Conservation (phyloP, 2,797 vertebrate species). For the Megaceryle alcyon region DNA sequence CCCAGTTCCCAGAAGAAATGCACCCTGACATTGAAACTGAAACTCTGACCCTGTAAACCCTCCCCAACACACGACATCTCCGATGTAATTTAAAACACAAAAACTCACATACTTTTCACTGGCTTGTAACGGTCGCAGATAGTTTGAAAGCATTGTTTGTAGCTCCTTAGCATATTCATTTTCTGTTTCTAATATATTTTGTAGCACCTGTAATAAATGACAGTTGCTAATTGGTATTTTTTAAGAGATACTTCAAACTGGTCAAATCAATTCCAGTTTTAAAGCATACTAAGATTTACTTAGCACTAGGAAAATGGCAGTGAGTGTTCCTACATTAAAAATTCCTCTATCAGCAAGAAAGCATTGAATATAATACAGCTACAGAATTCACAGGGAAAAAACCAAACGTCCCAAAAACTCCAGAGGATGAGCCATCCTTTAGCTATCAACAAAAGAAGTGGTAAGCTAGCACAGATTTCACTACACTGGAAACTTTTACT, state of each 20-base stretch:
- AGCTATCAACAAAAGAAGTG: background rate
- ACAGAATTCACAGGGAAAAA: background rate
- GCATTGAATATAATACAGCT: background rate
- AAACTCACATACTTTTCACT: slow-evolving; percentile 89
- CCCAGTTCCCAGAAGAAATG: background rate
- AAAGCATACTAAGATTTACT: background rate
- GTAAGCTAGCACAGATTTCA: background rate
- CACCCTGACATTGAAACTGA: rapidly evolving
- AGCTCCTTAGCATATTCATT: slow-evolving; percentile 94
- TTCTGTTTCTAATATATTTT: slow-evolving; percentile 98
- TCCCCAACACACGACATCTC: background rate
- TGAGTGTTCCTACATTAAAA: background rate
- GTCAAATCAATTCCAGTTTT: background rate
- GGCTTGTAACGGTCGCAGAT: slow-evolving; percentile 90
- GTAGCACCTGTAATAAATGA: slow-evolving; percentile 87
- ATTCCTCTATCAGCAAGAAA: background rate
- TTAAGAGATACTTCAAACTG: background rate
- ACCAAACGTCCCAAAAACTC: background rate
- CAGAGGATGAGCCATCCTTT: background rate
- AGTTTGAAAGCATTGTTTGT: slow-evolving; percentile 91
- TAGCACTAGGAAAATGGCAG: background rate
- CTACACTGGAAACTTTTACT: background rate
- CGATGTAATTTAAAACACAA: background rate
- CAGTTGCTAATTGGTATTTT: background rate
- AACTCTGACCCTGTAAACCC: background rate